Evolutionary conservation across 2,888 invertebrate genomes (phyloP).

Genomic region (Metallyticus violacea): DNA sequence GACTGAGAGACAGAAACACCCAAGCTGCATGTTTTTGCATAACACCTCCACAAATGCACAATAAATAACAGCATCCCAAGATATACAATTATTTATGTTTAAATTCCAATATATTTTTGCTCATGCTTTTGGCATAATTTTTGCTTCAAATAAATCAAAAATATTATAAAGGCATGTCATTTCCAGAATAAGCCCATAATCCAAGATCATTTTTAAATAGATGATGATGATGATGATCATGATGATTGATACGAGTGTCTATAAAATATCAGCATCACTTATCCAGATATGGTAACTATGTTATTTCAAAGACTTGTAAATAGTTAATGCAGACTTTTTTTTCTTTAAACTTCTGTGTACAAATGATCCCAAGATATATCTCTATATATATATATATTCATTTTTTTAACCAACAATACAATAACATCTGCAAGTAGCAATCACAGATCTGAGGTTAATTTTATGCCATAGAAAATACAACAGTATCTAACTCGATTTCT

Average conservation of each 20-base stretch:
- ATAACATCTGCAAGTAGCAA: neutral
- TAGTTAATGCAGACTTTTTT: too few species aligned
- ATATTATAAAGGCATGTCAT: too few species aligned
- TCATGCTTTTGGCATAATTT: neutral
- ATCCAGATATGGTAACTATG: neutral
- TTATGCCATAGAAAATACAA: neutral
- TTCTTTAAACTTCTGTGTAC: neutral
- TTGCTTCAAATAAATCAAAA: neutral
- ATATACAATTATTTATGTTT: neutral
- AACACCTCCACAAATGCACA: neutral
- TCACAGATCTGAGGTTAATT: neutral
- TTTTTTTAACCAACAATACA: neutral
- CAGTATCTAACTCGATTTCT: neutral
- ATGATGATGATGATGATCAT: too few species aligned
- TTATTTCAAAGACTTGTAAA: neutral
- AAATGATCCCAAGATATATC: neutral
- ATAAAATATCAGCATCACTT: neutral
- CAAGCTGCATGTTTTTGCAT: neutral
- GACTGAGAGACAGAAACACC: neutral
- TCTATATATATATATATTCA: neutral
- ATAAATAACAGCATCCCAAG: neutral
- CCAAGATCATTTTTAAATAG: neutral
- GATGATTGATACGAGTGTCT: too few species aligned
- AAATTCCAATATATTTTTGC: neutral
- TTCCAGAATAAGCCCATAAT: neutral